Conservation (phyloP, 2,113 vertebrate species). For the Pelusios castaneus region DNA sequence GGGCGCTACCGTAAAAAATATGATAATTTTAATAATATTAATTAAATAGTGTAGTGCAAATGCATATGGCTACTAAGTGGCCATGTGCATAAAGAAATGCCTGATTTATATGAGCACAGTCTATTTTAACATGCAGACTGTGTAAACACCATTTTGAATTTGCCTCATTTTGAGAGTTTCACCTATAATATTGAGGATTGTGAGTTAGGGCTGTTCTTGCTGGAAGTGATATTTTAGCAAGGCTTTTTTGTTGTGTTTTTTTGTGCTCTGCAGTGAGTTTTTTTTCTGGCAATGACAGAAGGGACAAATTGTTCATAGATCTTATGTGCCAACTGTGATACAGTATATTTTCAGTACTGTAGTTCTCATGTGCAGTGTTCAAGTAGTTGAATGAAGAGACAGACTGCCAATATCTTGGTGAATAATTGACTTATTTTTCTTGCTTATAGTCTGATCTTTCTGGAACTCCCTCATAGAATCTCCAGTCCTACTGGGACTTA, state of each 20-base stretch:
- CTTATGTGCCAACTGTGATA: conserved; percentile 55
- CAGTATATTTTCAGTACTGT: conserved; percentile 63
- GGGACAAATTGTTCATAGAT: conserved; percentile 75
- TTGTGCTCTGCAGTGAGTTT: conserved; percentile 9
- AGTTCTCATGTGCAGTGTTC: conserved; percentile 55
- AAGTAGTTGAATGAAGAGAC: conserved; percentile 65
- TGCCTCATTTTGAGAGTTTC: neutral
- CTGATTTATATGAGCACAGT: accelerated
- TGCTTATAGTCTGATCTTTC: conserved; percentile 59
- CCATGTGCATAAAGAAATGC: neutral
- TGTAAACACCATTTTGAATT: accelerated
- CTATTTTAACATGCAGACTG: neutral
- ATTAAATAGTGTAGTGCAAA: neutral
- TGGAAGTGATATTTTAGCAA: neutral
- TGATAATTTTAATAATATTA: neutral
- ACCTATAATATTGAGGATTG: neutral
- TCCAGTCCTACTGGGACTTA: conserved; percentile 12
- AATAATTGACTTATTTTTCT: conserved; percentile 74
- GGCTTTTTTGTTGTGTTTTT: conserved; percentile 28
- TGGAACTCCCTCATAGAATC: conserved; percentile 41
- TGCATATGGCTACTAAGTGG: neutral
- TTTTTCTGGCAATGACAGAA: conserved; percentile 62
- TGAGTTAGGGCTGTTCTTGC: neutral
- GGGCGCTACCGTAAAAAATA: neutral
- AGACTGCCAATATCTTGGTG: conserved; percentile 62